These are phyloP conservation scores for Cephus runcator DNA, from an alignment of 2,888 invertebrate genomes.

Conservation along the genomic window DNA sequence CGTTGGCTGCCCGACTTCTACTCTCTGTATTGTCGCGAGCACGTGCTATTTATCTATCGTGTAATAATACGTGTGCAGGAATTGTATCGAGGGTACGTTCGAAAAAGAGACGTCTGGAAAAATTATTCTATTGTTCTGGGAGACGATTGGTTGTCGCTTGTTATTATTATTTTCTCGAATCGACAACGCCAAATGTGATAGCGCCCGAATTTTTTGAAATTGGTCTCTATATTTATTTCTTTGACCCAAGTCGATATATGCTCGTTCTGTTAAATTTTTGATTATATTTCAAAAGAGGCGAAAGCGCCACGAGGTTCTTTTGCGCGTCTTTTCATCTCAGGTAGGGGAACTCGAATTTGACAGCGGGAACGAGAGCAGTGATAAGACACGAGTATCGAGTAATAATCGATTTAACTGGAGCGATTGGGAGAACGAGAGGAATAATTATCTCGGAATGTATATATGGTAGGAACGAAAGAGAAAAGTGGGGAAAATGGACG, in stretches of 20 bases:
- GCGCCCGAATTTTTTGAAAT: not conserved
- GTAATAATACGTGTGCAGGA: not conserved
- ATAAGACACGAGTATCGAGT: slow-evolving; percentile 27
- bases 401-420: slow-evolving; percentile 27
- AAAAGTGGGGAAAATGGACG: slow-evolving; percentile 13
- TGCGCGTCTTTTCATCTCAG: not conserved
- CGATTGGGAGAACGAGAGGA: slow-evolving; percentile 18
- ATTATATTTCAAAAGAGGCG: not conserved
- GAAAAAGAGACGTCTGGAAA: no score
- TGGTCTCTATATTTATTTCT: not conserved
- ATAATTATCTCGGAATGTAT: slow-evolving; percentile 24
- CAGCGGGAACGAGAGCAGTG: slow-evolving; percentile 23
- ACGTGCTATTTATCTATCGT: not conserved
- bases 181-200: not conserved
- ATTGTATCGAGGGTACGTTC: not conserved
- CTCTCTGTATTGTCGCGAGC: not conserved
- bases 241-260: not conserved
- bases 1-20: slow-evolving; percentile 14
- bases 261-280: not conserved
- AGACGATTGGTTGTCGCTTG: not conserved
- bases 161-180: not conserved
- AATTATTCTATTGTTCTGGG: not conserved
- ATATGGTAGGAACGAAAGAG: slow-evolving; percentile 17
- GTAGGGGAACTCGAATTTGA: slow-evolving; percentile 11
- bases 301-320: not conserved